Evolutionary conservation across 2,888 invertebrate species (phyloP), one percentile per base, ranked within the genome.

Genomic region (Apamea sordens): DNA sequence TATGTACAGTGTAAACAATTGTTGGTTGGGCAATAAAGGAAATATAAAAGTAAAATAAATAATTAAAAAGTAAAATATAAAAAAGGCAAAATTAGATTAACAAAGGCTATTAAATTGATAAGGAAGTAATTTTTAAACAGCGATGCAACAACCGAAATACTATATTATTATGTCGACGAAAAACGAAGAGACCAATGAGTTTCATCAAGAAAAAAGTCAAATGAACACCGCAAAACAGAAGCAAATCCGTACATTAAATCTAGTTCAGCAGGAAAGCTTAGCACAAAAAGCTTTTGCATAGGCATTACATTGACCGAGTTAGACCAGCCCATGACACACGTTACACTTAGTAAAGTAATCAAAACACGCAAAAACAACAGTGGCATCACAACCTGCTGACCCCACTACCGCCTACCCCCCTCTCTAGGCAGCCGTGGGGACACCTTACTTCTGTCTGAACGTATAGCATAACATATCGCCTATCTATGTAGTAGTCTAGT

Each of bases 321-420:
- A 78, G 0, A 15, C 13, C 61, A 69, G 76, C 72, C 53, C 73
- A 68, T 75, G 89, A 73, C 80, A 89, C 77, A 77, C 67, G 87
- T 80, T 53, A 85, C 81, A 76, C 77, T 77, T 53, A 74, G 47
- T 73, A 82, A 83, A 82, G 78, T 80, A 79, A 89, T 84, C 86
- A 89, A 89, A 89, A 88, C 82, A 89, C 69, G 74, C 73, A 86
- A 88, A 84, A 87, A 87, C 87, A 82, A 77, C 84, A 82, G 24
- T 56, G 53, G 59, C 67, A 70, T 78, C 87, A 89, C 86, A 80
- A 76, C 69, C 73, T 63, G 80, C 70, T 73, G 75, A 83, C 67
- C 77, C 73, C 77, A 79, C 77, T 73, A 81, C 76, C 73, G 77
- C 76, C 44, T 65, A 64, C 44, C 69, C 50, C 44, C 69, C 50